Evolutionary conservation across 2,797 vertebrate species (phyloP), one percentile per base, ranked within the genome.

Genomic region (Falco novaeseelandiae): DNA sequence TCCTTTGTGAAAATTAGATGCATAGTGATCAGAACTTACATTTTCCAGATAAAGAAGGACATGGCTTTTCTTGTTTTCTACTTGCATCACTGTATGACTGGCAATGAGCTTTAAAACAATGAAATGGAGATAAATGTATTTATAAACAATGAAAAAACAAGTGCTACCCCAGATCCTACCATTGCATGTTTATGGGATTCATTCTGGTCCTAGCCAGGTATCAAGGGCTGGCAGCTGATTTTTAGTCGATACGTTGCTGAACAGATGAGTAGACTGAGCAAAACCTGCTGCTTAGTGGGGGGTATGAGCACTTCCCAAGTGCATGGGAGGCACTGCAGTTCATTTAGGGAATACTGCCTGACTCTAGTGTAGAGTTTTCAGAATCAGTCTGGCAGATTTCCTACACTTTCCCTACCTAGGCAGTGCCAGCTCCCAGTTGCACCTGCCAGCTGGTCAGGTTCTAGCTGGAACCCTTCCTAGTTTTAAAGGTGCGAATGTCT

Each of bases 21-120:
- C 26, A 23, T 2, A 63, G 32, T 9, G n/a, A 78, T 69, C 27
- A 71, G 62, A 93, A 98, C 97, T 96, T 93, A 98, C 95, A 27
- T 91, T 95, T 89, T 96, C 78, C 52, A 97, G 81, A n/a, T 96
- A 97, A 57, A 97, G 87, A 48, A 97, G 80, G 30, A 96, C 14
- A 1, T 97, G 97, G 21, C 71, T 96, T 79, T 93, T 90, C 96
- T 98, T 97, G 76, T 71, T 96, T 92, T 97, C 97, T 57, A 82
- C 88, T 85, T 94, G 85, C 94, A 97, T 97, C 77, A 97, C 96
- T 74, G 54, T 71, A 16, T 22, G 89, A 34, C 54, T 62, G 32
- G 82, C 58, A 48, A 82, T 14, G 77, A 98, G 96, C 97, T 98
- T 93, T 65, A 67, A 95, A 94, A 59, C 19, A 97, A 89, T 30